Evolutionary conservation across 2,797 vertebrate genomes (phyloP), one percentile per base, ranked within the genome.

Genomic region (Gallirallus australis): DNA sequence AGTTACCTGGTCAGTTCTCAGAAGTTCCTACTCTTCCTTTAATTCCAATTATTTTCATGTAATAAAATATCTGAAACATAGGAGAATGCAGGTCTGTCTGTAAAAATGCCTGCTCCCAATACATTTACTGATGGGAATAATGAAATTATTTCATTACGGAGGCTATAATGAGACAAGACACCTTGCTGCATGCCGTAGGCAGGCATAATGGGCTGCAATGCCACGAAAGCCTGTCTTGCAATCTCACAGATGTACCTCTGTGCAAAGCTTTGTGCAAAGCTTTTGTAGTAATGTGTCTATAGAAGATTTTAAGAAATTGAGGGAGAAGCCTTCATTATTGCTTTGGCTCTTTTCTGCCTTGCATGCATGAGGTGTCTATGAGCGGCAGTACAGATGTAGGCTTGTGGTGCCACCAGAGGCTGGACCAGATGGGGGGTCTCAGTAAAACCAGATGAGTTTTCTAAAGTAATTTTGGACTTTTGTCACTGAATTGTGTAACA

Each of bases 321-420:
- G 27, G 24, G 8, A 33, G 28, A 60, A 59, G 3, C 8, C 6
- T 39, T 42, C 2, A 0, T n/a, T 57, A 4, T 4, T 39, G 12
- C 28, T 56, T 17, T 53, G 35, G 7, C 25, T 81, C 20, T 53
- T 54, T 59, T 42, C 45, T 70, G 20, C 23, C 47, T 40, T 6
- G 2, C 35, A 17, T 0, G 0, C 0, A 0, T 1, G 15, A 23
- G 19, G 15, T 64, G 30, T 31, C 77, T 6, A 0, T 0, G 12
- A 30, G 19, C 11, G 12, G 30, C 2, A 56, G 18, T 21, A 9
- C 27, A 3, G 0, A 0, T 0, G 9, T 6, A 19, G 66, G 18
- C 27, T 56, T 37, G 39, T 72, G n/a, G 65, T 91, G 66, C 57
- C 25, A 13, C 19, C 39, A 15, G 17, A 28, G 20, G 33, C 35